Percentiles rank a stretch among this genome's conserved stretches.
Evolutionary conservation across 2,113 vertebrate species (phyloP).

Genomic region (Myocastor coypus): DNA sequence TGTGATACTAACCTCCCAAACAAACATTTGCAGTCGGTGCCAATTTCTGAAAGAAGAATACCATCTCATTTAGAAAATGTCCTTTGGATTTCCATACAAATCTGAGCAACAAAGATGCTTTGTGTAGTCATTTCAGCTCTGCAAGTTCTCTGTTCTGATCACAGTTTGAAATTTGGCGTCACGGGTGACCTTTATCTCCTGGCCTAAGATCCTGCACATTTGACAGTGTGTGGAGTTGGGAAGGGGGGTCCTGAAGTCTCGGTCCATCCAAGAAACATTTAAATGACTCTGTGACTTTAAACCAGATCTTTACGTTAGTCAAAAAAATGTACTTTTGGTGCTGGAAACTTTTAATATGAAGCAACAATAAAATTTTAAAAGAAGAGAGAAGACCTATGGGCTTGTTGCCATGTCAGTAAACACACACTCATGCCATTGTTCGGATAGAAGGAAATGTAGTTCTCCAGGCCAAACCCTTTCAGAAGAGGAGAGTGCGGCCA

Average conservation of each 20-base stretch:
- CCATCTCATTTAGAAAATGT: conserved; percentile 40
- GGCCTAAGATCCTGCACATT: neutral
- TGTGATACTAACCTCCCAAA: conserved; percentile 77
- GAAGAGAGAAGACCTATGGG: neutral
- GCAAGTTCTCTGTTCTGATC: neutral
- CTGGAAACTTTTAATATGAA: conserved; percentile 4
- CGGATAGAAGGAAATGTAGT: neutral
- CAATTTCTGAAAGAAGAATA: conserved; percentile 70
- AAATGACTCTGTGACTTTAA: neutral
- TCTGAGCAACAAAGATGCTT: conserved; percentile 19
- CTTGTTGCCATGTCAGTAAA: conserved; percentile 50
- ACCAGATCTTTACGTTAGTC: neutral
- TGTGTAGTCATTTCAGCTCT: neutral
- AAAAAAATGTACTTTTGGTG: neutral
- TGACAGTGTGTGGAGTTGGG: neutral
- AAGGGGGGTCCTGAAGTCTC: neutral
- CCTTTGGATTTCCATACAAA: conserved; percentile 66
- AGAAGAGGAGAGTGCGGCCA: neutral
- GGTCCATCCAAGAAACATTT: neutral
- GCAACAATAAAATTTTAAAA: neutral
- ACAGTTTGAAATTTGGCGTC: conserved; percentile 18
- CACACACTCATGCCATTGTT: neutral
- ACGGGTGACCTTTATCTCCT: neutral
- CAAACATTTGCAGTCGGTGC: conserved; percentile 73
- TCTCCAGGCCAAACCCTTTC: neutral